phyloP scores from a whole-genome alignment of 1,140 invertebrate species.

The Dinoponera quadriceps region DNA sequence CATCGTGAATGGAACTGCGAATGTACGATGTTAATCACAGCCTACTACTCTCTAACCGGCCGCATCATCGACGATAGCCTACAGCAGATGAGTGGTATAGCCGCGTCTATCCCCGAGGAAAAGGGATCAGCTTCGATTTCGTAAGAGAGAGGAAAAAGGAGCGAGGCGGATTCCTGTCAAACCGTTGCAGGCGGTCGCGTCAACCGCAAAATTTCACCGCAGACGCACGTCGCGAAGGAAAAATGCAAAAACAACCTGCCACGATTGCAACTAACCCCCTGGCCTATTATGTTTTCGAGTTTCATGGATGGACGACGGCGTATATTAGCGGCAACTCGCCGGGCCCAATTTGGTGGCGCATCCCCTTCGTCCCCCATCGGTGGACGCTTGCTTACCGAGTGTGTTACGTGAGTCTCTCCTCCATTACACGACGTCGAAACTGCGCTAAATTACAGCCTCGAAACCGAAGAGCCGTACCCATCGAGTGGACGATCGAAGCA shows the following conservation, averaged over 20 bases:
- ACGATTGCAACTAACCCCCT: constrained; percentile 3
- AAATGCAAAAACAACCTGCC: not conserved
- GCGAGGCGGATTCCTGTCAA: not conserved
- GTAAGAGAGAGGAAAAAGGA: not conserved
- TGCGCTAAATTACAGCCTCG: constrained; percentile 72
- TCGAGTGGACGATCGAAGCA: not conserved
- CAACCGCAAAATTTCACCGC: constrained; percentile 1
- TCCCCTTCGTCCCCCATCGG: not conserved
- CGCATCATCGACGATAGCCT: too few species aligned
- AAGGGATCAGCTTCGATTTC: not conserved
- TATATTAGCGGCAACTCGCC: constrained; percentile 23
- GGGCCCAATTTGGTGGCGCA: constrained; percentile 46
- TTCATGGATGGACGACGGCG: constrained; percentile 1
- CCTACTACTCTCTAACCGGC: too few species aligned
- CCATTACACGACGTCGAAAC: constrained; percentile 64
- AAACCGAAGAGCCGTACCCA: constrained; percentile 57
- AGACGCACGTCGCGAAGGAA: not conserved
- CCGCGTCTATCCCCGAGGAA: too few species aligned
- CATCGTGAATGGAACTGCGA: too few species aligned
- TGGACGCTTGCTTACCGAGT: constrained; percentile 25
- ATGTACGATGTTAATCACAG: too few species aligned
- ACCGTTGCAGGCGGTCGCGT: not conserved
- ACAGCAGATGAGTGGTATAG: too few species aligned
- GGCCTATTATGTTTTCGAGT: constrained; percentile 20
- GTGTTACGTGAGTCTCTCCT: constrained; percentile 41